Conservation (phyloP, 2,888 invertebrate genomes). For the Chironomus tentans region DNA sequence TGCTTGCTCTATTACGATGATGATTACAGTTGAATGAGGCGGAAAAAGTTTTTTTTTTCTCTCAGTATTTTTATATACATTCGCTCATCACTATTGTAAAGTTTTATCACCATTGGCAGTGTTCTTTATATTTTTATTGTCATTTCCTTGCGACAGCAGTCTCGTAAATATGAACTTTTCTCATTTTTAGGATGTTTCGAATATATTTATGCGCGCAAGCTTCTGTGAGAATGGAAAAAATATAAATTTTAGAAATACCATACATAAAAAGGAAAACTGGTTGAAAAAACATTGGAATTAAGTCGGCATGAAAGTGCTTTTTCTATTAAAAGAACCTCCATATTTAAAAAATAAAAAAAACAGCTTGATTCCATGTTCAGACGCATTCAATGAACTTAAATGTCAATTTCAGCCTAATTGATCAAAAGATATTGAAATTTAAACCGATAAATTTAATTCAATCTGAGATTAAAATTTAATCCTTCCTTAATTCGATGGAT, state of each 20-base stretch:
- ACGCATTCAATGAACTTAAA: too few relatives aligned
- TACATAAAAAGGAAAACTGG: neutral
- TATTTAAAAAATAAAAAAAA: too few relatives aligned
- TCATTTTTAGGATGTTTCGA: neutral
- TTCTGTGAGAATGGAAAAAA: neutral
- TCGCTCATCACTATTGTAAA: neutral
- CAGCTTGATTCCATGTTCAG: too few relatives aligned
- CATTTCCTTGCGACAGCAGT: neutral
- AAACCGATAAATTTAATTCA: too few relatives aligned
- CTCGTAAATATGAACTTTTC: constrained; percentile 11
- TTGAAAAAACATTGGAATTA: too few relatives aligned
- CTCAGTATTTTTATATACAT: neutral
- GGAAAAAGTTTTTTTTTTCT: neutral
- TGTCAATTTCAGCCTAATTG: too few relatives aligned
- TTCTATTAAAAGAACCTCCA: too few relatives aligned
- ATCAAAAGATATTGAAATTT: too few relatives aligned
- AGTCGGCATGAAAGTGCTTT: too few relatives aligned
- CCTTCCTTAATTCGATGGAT: too few relatives aligned
- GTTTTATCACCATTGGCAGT: too few relatives aligned
- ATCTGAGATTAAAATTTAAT: too few relatives aligned
- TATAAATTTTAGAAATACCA: neutral
- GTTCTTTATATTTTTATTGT: neutral
- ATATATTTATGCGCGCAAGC: neutral
- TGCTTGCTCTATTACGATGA: neutral
- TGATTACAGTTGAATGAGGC: constrained; percentile 1